Base-by-base conservation (phyloP, 2,888 invertebrate species). In the Protula sp. region DNA sequence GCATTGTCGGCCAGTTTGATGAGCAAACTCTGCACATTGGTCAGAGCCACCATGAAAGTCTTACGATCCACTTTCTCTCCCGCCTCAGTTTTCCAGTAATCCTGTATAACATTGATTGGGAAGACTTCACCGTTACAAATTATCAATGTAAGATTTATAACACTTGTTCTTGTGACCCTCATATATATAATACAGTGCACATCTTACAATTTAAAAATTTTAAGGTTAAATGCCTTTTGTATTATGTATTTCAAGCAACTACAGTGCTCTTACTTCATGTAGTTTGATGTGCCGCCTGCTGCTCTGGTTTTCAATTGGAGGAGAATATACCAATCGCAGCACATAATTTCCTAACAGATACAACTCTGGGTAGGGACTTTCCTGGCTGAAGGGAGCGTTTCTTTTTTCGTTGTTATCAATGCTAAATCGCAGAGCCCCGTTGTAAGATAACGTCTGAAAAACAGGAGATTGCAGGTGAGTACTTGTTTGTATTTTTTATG, bases 361-460 rank as follows among this genome's bases (percentile, higher is more conserved):
- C 3, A 94, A 89, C 22, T 92, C 81, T 0, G 94, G 93, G 79
- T 88, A 89, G 58, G 86, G 84, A 1, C 84, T 81, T 47, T 88
- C 19, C 9, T 38, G 9, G 19, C 38, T 75, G 2, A 87, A 84
- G 2, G 82, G 55, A 22, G 2, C 27, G 27, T 5, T 14, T 2
- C 28, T 30, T n/a, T 26, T 22, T 14, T 26, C 5, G n/a, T 29
- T 30, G 3, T 24, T 4, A 22, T 45, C 28, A n/a, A 55, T 24
- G 1, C 86, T 85, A 78, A 94, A 94, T 65, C 89, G 85, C 54
- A 98, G 82, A 65, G 87, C 87, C 2, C 97, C 97, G 29, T 93
- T 94, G 81, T 98, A 98, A 27, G 94, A 93, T 64, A 89, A 85
- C 22, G 92, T 88, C n/a, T n/a, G n/a, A n/a, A n/a, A n/a, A n/a